A percentile compares a stretch with the other conserved stretches of the same genome.
phyloP scores from a whole-genome alignment of 2,113 vertebrate genomes.

The Scatophagus argus region DNA sequence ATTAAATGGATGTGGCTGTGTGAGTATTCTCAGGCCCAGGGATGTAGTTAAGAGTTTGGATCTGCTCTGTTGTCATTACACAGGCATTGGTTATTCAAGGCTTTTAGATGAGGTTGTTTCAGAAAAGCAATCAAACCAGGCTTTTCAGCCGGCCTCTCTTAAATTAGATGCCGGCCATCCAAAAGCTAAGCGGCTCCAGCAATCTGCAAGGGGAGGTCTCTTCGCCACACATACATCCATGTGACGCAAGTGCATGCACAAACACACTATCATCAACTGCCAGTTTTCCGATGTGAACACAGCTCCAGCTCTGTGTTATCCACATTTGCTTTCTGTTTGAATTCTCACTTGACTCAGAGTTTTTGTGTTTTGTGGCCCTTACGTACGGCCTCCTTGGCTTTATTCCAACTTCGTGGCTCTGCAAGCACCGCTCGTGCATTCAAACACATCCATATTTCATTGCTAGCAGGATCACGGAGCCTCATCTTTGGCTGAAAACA shows the following conservation, averaged over 20 bases:
- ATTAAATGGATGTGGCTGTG: slow-evolving; percentile 40
- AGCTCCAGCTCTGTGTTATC: slow-evolving; percentile 40
- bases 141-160: slow-evolving; percentile 62
- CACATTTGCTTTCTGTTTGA: slow-evolving; percentile 46
- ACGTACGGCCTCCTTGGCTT: slow-evolving; percentile 8
- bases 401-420: neutral
- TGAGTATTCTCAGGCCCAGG: slow-evolving; percentile 56
- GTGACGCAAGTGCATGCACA: neutral
- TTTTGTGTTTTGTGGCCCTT: slow-evolving; percentile 23
- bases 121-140: slow-evolving; percentile 69
- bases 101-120: slow-evolving; percentile 63
- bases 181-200: slow-evolving; percentile 70
- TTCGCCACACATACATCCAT: slow-evolving; percentile 8
- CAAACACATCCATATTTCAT: slow-evolving; percentile 32
- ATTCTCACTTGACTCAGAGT: slow-evolving; percentile 53
- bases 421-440: slow-evolving; percentile 10
- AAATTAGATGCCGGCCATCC: slow-evolving; percentile 55
- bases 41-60: slow-evolving; percentile 58
- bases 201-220: slow-evolving; percentile 41
- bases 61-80: slow-evolving; percentile 18
- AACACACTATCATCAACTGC: slow-evolving; percentile 15
- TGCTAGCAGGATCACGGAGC: neutral
- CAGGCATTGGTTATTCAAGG: slow-evolving; percentile 59
- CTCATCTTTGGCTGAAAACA: slow-evolving; percentile 24
- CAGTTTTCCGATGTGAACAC: slow-evolving; percentile 49